Conservation (phyloP, 2,888 invertebrate species). For the Nomada ferruginata region DNA sequence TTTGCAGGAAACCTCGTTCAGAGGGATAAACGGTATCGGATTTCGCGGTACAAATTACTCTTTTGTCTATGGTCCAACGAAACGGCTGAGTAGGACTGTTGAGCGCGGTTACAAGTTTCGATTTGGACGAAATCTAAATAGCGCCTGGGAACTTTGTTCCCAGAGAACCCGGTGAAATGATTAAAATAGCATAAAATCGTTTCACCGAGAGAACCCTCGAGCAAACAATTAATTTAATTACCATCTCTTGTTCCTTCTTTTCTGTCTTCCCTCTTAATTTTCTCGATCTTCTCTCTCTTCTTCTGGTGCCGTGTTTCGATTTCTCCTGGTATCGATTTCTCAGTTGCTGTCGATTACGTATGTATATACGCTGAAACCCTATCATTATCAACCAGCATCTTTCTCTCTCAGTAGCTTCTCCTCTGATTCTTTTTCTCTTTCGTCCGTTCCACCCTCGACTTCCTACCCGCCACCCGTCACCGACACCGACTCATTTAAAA, state of each 20-base stretch:
- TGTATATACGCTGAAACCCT: conserved; percentile 17
- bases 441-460: conserved; percentile 22
- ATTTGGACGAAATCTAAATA: background rate
- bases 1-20: background rate
- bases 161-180: too few relatives aligned
- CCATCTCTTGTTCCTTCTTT: too few relatives aligned
- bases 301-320: too few relatives aligned
- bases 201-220: too few relatives aligned
- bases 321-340: background rate
- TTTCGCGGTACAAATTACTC: too few relatives aligned
- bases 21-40: background rate
- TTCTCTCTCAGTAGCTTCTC: conserved; percentile 7
- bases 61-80: too few relatives aligned
- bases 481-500: conserved; percentile 76
- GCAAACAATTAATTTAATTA: too few relatives aligned
- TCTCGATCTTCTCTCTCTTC: too few relatives aligned
- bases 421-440: conserved; percentile 1
- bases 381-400: conserved; percentile 5
- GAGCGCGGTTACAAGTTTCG: background rate
- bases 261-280: too few relatives aligned
- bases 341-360: conserved; percentile 10
- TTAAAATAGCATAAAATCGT: too few relatives aligned
- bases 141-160: background rate
- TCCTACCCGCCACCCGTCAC: conserved; percentile 53
- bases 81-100: background rate